Evolutionary conservation across 2,113 vertebrate genomes (phyloP), one percentile per base, ranked within the genome.

Genomic region (Antechinus flavipes): DNA sequence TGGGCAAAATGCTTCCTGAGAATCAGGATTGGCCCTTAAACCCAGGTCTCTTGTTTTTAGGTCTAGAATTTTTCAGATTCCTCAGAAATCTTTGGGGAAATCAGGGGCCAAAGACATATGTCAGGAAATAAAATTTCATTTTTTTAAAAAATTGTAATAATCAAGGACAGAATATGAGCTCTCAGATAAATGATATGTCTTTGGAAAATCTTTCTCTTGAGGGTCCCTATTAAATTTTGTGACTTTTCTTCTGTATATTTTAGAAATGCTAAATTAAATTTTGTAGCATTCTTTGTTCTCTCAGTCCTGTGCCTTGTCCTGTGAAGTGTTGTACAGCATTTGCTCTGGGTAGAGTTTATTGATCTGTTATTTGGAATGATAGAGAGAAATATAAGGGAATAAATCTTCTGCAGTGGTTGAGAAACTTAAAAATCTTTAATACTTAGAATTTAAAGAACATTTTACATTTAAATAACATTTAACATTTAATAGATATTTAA

Each of bases 91-190:
- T 19, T 19, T 8, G 19, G 25, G 19, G n/a, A 84, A 42, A 35
- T 84, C 42, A 84, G 68, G 50, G 90, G 27, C 49, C 52, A 91
- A 95, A 90, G 54, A 94, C 92, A 46, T 23, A 92, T 10, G 1
- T 95, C 94, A 93, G 23, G 91, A 96, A 94, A 61, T n/a, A 95
- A 91, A 93, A 58, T 90, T 84, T 54, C 6, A 93, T 52, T 84
- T 84, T 76, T n/a, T 76, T 30, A 35, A 5, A 16, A 92, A 94
- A 93, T 76, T 96, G 49, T 76, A 91, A 93, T 55, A 55, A 8
- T 94, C 55, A 24, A 91, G 56, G 56, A 92, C n/a, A 94, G 4
- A 42, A 84, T 84, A 42, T 84, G 68, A 84, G 35, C 6, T 84
- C 2, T 54, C 92, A 90, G 42, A 61, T 95, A 95, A 96, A 90